Percentiles rank a stretch among this genome's conserved stretches.
Evolutionary conservation across 2,888 invertebrate genomes (phyloP).

Genomic region (Proisotoma minuta): DNA sequence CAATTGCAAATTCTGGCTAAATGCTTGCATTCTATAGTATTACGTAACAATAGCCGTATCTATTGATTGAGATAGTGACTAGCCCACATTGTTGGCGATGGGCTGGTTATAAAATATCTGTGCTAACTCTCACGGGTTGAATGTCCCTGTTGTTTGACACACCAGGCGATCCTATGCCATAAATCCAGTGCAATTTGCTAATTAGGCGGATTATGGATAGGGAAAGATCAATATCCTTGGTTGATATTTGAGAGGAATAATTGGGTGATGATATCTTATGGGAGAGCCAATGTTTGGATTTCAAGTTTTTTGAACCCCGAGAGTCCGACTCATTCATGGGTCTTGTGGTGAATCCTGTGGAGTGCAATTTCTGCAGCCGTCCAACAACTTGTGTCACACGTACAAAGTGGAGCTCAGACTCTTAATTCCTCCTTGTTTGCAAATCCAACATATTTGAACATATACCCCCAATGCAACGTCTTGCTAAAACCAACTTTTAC

Average conservation of each 20-base stretch:
- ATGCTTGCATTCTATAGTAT: too few species aligned
- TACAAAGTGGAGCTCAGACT: too few species aligned
- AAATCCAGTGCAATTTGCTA: not conserved
- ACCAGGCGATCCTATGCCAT: not conserved
- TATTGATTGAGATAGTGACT: too few species aligned
- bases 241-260: not conserved
- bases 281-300: not conserved
- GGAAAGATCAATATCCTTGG: not conserved
- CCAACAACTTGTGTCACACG: too few species aligned
- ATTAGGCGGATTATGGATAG: too few species aligned
- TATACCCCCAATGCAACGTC: too few species aligned
- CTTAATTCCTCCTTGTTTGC: too few species aligned
- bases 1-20: not conserved
- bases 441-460: too few species aligned
- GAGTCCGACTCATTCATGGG: not conserved
- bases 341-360: too few species aligned
- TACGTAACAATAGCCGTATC: too few species aligned
- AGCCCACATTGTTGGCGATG: too few species aligned
- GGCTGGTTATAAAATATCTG: not conserved
- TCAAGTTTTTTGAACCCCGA: not conserved
- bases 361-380: too few species aligned
- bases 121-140: constrained; percentile 5
- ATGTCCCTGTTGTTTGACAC: constrained; percentile 1
- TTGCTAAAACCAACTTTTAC: not conserved
- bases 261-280: not conserved